Base-by-base conservation (phyloP, 2,113 vertebrate genomes). In the Anhinga rufa region DNA sequence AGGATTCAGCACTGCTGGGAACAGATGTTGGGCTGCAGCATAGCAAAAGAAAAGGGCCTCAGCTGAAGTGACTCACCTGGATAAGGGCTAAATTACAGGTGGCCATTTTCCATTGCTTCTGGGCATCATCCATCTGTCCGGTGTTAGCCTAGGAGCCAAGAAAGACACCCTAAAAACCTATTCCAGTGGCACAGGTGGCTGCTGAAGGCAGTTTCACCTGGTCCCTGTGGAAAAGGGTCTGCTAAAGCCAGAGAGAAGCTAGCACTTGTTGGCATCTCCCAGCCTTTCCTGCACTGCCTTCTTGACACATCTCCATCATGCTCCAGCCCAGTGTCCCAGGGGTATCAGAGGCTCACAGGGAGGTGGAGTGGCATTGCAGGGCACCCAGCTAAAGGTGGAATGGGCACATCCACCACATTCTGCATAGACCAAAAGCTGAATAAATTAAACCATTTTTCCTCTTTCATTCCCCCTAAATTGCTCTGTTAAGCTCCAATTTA, bases 61-160 rank as follows among this genome's bases (percentile, higher is more conserved):
- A 78, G 28, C 34, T 82, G 71, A 58, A 51, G 31, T 11, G 26
- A 90, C 92, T 95, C 91, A 99, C 99, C 98, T 99, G 99, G 70
- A 99, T 99, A 31, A 99, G 98, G 9, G 99, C 98, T 76, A 99
- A 97, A 95, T 99, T 99, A 94, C 99, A 99, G 94, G 98, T 98
- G 64, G 99, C 98, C 96, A 99, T 94, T 96, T 97, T 98, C 98
- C 98, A 98, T 68, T 98, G 98, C 95, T 99, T 98, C 55, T 95
- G 97, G 21, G 98, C 97, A 91, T 99, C 98, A 65, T 99, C 98
- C 71, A 99, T 98, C 97, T 99, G 98, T 60, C 99, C 99, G 3
- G 98, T 98, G 95, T 99, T 99, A 94, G 99, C 99, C 99, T 99
- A 77, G 46, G 31, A 91, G 25, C 49, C 84, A 86, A 96, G 61